A percentile compares a stretch with the other conserved stretches of the same genome.
Conservation (phyloP, 2,888 invertebrate genomes). For the Plemyria rubiginata region DNA sequence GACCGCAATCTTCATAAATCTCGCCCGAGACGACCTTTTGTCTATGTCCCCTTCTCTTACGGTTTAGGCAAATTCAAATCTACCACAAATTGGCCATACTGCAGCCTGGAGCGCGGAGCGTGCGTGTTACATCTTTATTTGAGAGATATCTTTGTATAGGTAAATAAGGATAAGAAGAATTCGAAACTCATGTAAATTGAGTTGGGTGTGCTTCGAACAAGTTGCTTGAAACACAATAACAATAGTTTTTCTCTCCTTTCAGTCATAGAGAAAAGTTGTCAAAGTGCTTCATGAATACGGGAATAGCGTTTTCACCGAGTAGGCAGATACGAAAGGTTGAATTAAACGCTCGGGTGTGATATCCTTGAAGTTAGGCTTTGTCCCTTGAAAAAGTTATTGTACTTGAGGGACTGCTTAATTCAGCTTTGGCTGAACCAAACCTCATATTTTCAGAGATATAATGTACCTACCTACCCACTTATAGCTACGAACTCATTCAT, state of each 20-base stretch:
- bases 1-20: constrained; percentile 78
- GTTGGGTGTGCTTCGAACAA: constrained; percentile 66
- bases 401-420: constrained; percentile 40
- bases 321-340: constrained; percentile 41
- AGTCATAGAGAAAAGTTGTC: constrained; percentile 49
- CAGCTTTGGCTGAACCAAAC: constrained; percentile 37
- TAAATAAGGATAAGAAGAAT: constrained; percentile 64
- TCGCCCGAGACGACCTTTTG: constrained; percentile 71
- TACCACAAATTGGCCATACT: constrained; percentile 70
- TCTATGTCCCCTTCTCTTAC: constrained; percentile 69
- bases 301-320: constrained; percentile 42
- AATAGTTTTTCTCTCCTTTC: constrained; percentile 48
- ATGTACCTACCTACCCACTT: constrained; percentile 27
- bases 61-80: constrained; percentile 76
- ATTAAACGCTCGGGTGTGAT: constrained; percentile 45
- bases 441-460: constrained; percentile 37
- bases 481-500: constrained; percentile 59
- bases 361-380: constrained; percentile 44
- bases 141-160: constrained; percentile 54
- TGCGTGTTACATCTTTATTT: constrained; percentile 59
- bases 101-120: constrained; percentile 51
- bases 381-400: constrained; percentile 44
- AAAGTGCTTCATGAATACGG: constrained; percentile 53
- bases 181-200: constrained; percentile 65
- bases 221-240: constrained; percentile 55